A percentile compares a stretch with the other conserved stretches of the same genome.
Evolutionary conservation across 2,888 invertebrate species (phyloP).

Genomic region (Cataglyphis livida): DNA sequence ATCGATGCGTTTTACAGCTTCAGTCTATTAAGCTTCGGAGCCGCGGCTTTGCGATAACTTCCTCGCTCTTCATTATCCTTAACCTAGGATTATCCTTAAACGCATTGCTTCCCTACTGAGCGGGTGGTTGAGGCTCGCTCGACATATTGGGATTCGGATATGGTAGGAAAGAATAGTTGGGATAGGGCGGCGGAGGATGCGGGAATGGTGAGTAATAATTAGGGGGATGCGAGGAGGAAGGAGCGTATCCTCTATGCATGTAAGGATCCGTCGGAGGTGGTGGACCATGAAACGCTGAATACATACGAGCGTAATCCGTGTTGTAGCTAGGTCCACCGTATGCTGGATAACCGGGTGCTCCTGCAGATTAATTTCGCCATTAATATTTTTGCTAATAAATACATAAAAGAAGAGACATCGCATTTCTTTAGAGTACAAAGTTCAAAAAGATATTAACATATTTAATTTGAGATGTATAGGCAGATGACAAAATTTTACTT

Average conservation of each 20-base stretch:
- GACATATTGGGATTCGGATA: conserved; percentile 86
- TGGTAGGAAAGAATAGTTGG: conserved; percentile 87
- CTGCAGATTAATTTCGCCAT: conserved; percentile 66
- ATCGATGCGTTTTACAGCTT: conserved; percentile 79
- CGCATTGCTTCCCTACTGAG: conserved; percentile 78
- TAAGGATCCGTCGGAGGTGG: conserved; percentile 84
- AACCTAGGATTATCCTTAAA: conserved; percentile 59
- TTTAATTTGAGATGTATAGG: background rate
- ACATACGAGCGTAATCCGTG: conserved; percentile 84
- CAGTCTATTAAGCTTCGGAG: conserved; percentile 79
- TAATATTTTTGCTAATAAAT: conserved; percentile 36
- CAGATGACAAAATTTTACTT: background rate
- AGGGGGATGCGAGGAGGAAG: conserved; percentile 81
- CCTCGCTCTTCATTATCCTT: conserved; percentile 52
- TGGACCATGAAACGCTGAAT: conserved; percentile 83
- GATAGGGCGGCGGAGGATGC: conserved; percentile 87
- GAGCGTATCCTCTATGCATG: conserved; percentile 83
- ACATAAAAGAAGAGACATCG: background rate
- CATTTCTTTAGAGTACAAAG: background rate
- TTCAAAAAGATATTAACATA: background rate
- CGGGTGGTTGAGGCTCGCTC: conserved; percentile 84
- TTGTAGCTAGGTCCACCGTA: conserved; percentile 84
- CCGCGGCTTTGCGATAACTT: conserved; percentile 68
- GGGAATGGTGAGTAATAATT: conserved; percentile 85
- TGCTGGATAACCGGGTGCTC: conserved; percentile 82